A percentile compares a stretch with the other conserved stretches of the same genome.
Conservation (phyloP, 2,888 invertebrate genomes). For the Amitus sp. region DNA sequence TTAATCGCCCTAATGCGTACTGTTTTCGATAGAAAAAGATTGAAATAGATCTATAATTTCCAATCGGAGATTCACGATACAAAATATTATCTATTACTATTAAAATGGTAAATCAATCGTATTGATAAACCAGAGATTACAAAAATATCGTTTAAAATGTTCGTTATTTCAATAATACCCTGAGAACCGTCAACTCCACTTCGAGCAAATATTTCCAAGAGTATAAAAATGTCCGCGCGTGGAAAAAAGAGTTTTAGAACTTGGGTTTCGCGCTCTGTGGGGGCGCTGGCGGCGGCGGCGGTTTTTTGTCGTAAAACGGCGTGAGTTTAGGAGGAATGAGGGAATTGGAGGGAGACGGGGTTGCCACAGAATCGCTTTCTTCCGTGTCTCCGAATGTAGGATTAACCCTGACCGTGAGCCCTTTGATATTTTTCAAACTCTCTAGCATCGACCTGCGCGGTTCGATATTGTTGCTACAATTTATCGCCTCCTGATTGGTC, state of each 20-base stretch:
- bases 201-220: not conserved
- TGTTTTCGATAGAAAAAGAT: no score
- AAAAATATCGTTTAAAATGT: not conserved
- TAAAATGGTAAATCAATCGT: no score
- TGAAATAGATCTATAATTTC: no score
- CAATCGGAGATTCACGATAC: no score
- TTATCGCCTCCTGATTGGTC: conserved; percentile 71
- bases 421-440: conserved; percentile 51
- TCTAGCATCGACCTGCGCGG: conserved; percentile 52
- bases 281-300: conserved; percentile 60
- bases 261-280: conserved; percentile 56
- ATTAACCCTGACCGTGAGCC: conserved; percentile 52
- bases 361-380: conserved; percentile 46
- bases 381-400: conserved; percentile 51
- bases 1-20: no score
- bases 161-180: not conserved
- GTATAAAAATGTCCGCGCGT: not conserved
- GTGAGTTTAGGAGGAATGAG: conserved; percentile 28
- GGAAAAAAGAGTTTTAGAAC: conserved; percentile 42
- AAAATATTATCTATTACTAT: no score
- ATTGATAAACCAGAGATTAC: not conserved
- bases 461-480: conserved; percentile 63
- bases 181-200: no score
- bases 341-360: conserved; percentile 40
- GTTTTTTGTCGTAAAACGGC: conserved; percentile 58